A percentile compares a stretch with the other conserved stretches of the same genome.
phyloP scores from a whole-genome alignment of 1,140 invertebrate genomes.

The Limonius californicus region DNA sequence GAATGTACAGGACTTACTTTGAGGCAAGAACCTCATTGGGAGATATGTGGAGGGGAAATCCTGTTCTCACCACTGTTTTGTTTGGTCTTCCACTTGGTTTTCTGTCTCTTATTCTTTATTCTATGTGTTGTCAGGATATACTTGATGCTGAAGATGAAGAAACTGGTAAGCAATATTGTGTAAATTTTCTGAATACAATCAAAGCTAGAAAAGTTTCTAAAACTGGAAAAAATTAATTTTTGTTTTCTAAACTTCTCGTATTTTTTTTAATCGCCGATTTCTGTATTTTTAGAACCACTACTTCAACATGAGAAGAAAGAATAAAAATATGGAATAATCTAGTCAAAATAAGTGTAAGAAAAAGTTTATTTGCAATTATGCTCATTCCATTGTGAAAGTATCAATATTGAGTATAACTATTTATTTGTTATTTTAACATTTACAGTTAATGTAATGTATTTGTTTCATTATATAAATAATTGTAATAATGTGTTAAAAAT shows the following conservation, averaged over 20 bases:
- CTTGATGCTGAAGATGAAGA: conserved; percentile 79
- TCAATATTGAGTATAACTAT: too few relatives aligned
- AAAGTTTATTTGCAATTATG: too few relatives aligned
- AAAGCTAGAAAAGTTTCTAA: background rate
- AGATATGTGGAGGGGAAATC: conserved; percentile 89
- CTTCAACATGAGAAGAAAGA: conserved; percentile 8
- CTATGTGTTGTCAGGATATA: conserved; percentile 90
- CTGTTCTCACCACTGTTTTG: conserved; percentile 80
- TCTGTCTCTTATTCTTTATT: conserved; percentile 89
- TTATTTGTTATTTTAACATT: too few relatives aligned
- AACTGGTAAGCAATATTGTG: conserved; percentile 21
- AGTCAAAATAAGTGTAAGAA: too few relatives aligned
- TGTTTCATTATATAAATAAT: too few relatives aligned
- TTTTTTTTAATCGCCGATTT: too few relatives aligned
- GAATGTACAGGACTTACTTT: conserved; percentile 72
- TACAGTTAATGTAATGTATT: too few relatives aligned
- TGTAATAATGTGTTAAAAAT: too few relatives aligned
- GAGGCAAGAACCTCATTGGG: conserved; percentile 68
- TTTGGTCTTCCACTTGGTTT: conserved; percentile 88
- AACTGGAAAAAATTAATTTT: background rate
- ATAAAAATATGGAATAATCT: background rate
- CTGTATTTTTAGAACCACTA: background rate
- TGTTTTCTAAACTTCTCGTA: too few relatives aligned
- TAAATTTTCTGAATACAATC: too few relatives aligned
- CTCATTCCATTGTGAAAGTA: too few relatives aligned